phyloP scores from a whole-genome alignment of 2,797 vertebrate species.

The Anniella stebbinsi region DNA sequence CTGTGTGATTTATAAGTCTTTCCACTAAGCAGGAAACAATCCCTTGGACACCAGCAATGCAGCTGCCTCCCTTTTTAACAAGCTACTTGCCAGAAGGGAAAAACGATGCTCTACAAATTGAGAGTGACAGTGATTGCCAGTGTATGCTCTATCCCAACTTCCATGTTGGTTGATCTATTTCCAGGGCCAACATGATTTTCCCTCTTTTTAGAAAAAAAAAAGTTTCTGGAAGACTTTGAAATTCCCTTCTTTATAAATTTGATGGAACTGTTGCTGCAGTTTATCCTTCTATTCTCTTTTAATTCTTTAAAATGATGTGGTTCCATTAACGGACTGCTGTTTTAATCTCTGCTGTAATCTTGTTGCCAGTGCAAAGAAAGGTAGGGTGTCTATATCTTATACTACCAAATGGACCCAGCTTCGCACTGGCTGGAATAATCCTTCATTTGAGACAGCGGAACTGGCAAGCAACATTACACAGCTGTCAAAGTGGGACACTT shows the following conservation, averaged over 20 bases:
- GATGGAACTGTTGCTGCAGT: background rate
- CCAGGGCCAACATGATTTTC: background rate
- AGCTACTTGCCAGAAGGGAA: slow-evolving; percentile 59
- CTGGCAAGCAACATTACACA: too few species aligned
- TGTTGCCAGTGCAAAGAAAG: background rate
- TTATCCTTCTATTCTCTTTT: background rate
- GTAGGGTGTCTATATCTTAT: background rate
- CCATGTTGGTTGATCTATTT: background rate
- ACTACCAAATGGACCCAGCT: too few species aligned
- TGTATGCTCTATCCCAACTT: background rate
- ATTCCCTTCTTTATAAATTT: background rate
- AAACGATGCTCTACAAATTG: slow-evolving; percentile 26
- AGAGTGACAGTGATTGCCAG: background rate
- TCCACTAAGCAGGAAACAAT: slow-evolving; percentile 72
- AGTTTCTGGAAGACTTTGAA: background rate
- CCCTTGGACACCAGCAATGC: slow-evolving; percentile 70
- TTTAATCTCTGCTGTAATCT: background rate
- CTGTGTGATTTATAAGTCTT: slow-evolving; percentile 72
- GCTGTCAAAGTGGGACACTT: too few species aligned
- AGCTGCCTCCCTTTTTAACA: slow-evolving; percentile 71
- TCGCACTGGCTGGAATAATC: too few species aligned
- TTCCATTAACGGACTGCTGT: background rate
- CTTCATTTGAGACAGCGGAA: too few species aligned
- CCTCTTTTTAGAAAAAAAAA: background rate
- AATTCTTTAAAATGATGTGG: background rate